Evolutionary conservation across 2,888 invertebrate species (phyloP).

Genomic region (Hermaeophaga mercurialis): DNA sequence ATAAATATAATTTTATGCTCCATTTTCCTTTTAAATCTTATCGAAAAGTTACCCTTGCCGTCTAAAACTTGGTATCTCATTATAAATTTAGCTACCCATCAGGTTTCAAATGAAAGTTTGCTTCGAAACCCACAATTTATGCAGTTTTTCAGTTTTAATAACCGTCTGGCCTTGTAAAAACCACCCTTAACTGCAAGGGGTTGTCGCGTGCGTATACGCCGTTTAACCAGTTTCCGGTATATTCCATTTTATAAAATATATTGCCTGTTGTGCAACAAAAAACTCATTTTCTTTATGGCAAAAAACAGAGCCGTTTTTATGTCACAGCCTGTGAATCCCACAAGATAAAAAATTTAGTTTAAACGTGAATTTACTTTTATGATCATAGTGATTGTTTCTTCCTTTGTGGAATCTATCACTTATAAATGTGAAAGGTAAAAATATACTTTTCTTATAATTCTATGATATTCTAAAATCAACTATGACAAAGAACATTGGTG

Average conservation of each 20-base stretch:
- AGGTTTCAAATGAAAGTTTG: conserved; percentile 30
- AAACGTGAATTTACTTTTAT: no score
- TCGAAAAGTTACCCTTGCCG: not conserved
- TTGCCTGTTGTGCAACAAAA: conserved; percentile 36
- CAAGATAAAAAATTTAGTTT: no score
- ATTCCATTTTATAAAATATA: conserved; percentile 43
- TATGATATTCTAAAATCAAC: no score
- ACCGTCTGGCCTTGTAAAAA: conserved; percentile 35
- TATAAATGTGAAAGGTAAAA: no score
- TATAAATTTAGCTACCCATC: conserved; percentile 9
- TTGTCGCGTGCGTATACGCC: conserved; percentile 46
- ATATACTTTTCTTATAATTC: no score
- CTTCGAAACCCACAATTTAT: conserved; percentile 27
- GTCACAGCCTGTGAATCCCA: no score
- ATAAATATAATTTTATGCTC: not conserved
- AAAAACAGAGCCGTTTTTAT: not conserved
- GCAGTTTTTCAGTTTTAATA: conserved; percentile 34
- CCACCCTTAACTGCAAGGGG: conserved; percentile 41
- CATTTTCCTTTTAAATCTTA: conserved; percentile 2
- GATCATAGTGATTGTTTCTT: no score
- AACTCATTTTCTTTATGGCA: conserved; percentile 30
- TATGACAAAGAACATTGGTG: no score
- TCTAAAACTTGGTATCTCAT: conserved; percentile 4
- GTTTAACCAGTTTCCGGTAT: conserved; percentile 44
- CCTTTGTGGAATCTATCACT: no score